These are phyloP conservation scores for Nothoprocta perdicaria DNA, from an alignment of 2,113 vertebrate species.

Conservation along the genomic window DNA sequence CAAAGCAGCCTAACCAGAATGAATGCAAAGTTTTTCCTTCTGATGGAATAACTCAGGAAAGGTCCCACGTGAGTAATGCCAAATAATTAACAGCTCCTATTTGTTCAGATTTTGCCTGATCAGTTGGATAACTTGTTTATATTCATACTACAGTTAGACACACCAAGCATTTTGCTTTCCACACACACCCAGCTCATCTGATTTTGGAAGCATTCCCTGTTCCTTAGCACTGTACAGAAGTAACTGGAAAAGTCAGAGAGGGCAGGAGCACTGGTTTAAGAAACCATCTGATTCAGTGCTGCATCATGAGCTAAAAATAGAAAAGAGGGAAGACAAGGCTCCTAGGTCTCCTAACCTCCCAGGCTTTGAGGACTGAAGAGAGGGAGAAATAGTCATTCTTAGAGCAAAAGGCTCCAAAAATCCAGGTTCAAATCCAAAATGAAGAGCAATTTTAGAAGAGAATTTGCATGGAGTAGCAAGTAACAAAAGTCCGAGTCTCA, in stretches of 20 bases:
- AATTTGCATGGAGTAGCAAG: background rate
- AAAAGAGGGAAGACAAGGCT: background rate
- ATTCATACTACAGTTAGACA: background rate
- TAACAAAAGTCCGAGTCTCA: background rate
- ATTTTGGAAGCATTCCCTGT: background rate
- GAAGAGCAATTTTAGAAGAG: background rate
- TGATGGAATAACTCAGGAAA: background rate
- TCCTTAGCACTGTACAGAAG: background rate
- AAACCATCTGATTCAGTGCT: background rate
- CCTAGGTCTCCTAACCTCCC: background rate
- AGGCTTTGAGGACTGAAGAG: accelerated
- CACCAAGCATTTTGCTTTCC: background rate
- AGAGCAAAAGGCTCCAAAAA: background rate
- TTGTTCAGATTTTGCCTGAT: background rate
- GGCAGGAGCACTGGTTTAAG: background rate
- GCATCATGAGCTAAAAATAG: background rate
- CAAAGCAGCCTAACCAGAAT: background rate
- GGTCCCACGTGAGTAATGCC: no score
- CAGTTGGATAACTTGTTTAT: background rate
- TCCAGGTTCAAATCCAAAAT: background rate
- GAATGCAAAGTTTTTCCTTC: background rate
- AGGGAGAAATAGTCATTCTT: background rate
- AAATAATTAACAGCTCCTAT: background rate
- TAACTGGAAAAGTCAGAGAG: background rate
- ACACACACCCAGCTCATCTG: background rate